phyloP scores from a whole-genome alignment of 2,113 vertebrate species.

The Pteruthius melanotis region DNA sequence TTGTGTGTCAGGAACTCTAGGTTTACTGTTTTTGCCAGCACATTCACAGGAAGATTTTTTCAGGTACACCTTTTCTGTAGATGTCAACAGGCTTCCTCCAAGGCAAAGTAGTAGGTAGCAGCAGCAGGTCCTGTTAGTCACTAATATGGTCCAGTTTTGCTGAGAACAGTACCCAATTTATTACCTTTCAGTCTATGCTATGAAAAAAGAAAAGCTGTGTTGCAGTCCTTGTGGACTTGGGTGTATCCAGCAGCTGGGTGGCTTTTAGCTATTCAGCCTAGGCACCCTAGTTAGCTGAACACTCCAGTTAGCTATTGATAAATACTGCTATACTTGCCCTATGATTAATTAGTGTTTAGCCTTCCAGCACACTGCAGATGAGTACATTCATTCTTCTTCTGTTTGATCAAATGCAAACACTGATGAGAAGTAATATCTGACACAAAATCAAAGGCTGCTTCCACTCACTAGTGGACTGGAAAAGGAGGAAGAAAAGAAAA shows the following conservation, averaged over 20 bases:
- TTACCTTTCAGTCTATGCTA: not conserved
- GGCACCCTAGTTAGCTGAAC: not conserved
- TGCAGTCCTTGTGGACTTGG: not conserved
- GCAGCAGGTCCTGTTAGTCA: not conserved
- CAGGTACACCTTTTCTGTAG: not conserved
- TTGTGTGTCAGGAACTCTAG: not conserved
- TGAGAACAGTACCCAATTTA: not conserved
- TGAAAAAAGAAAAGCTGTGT: not conserved
- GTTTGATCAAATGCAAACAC: not conserved
- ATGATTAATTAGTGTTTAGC: not conserved
- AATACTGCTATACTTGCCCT: not conserved
- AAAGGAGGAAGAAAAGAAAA: not conserved
- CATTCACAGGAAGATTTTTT: not conserved
- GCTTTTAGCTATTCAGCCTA: not conserved
- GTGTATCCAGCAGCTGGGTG: not conserved
- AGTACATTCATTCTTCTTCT: not conserved
- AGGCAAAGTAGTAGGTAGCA: not conserved
- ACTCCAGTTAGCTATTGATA: not conserved
- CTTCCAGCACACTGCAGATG: not conserved
- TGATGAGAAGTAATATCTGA: not conserved
- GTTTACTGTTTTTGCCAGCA: not conserved
- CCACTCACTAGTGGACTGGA: not conserved
- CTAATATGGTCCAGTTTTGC: not conserved
- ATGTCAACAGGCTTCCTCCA: not conserved
- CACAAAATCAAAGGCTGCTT: constrained; percentile 29